Conservation (phyloP, 2,113 vertebrate species). For the Pomatorhinus ruficollis region DNA sequence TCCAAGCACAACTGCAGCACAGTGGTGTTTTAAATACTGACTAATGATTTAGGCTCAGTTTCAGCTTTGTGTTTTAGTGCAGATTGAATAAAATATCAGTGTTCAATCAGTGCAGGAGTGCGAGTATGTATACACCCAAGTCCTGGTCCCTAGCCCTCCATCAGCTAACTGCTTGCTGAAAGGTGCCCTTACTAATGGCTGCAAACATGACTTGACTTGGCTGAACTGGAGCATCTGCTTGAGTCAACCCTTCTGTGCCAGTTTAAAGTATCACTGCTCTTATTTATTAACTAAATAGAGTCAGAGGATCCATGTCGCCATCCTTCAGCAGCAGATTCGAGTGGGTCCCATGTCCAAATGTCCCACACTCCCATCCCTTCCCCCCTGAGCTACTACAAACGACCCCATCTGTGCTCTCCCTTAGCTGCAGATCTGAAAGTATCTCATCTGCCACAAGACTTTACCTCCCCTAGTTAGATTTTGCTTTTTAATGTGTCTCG, state of each 20-base stretch:
- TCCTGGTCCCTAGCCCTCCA: not conserved
- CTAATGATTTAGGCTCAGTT: not conserved
- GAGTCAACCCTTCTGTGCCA: not conserved
- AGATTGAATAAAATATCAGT: not conserved
- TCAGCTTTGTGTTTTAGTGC: not conserved
- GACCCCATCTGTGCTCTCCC: too few relatives aligned
- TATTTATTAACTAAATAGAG: not conserved
- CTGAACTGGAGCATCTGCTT: accelerated
- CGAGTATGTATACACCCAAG: not conserved
- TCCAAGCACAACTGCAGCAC: not conserved
- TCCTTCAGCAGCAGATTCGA: not conserved
- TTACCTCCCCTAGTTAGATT: not conserved
- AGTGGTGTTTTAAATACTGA: not conserved
- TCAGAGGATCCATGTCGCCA: accelerated
- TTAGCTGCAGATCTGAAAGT: not conserved
- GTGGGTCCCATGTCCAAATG: accelerated
- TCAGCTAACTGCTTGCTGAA: not conserved
- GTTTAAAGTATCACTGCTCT: not conserved
- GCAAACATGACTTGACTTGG: not conserved
- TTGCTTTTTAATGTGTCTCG: not conserved
- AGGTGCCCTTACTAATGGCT: not conserved
- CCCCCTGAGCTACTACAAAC: too few relatives aligned
- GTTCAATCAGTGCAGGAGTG: not conserved
- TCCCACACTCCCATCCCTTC: not conserved
- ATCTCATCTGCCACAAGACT: not conserved